Evolutionary conservation across 2,888 invertebrate species (phyloP).

Genomic region (Pomacea canaliculata): DNA sequence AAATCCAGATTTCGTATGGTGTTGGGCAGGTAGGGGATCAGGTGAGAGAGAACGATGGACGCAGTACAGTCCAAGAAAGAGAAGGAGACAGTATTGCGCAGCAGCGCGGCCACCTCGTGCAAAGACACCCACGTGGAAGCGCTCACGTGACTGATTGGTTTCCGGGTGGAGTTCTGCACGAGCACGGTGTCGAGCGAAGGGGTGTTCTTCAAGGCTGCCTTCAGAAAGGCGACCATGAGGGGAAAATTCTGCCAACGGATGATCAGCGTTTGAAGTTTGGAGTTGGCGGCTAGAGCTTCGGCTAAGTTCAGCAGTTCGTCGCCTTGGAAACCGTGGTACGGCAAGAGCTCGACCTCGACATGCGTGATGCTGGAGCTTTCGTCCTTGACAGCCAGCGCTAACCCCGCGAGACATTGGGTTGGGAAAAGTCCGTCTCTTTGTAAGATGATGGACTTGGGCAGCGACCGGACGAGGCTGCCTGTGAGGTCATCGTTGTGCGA

Average conservation of each 20-base stretch:
- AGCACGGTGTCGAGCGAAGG: slow-evolving; percentile 41
- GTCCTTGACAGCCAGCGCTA: slow-evolving; percentile 37
- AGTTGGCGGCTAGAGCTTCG: slow-evolving; percentile 40
- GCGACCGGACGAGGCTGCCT: slow-evolving; percentile 42
- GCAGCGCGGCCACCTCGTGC: slow-evolving; percentile 50
- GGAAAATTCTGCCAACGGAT: slow-evolving; percentile 55
- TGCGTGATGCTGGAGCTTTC: slow-evolving; percentile 41
- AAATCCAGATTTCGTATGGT: slow-evolving; percentile 47
- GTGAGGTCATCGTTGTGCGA: slow-evolving; percentile 42
- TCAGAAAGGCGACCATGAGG: slow-evolving; percentile 52
- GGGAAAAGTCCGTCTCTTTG: slow-evolving; percentile 44
- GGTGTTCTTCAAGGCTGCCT: slow-evolving; percentile 39
- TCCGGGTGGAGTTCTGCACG: slow-evolving; percentile 38
- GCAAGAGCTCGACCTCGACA: slow-evolving; percentile 56
- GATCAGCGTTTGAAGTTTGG: slow-evolving; percentile 44
- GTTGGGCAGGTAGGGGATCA: slow-evolving; percentile 55
- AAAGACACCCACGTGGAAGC: slow-evolving; percentile 60
- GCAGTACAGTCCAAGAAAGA: slow-evolving; percentile 48
- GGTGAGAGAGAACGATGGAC: slow-evolving; percentile 52
- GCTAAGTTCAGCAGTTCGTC: slow-evolving; percentile 49
- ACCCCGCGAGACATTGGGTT: slow-evolving; percentile 41
- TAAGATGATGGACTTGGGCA: slow-evolving; percentile 48
- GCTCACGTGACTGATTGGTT: slow-evolving; percentile 37
- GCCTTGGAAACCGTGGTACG: slow-evolving; percentile 43
- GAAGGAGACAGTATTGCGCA: slow-evolving; percentile 46